Conservation (phyloP, 2,888 invertebrate genomes). For the Drosophila villosipedis region DNA sequence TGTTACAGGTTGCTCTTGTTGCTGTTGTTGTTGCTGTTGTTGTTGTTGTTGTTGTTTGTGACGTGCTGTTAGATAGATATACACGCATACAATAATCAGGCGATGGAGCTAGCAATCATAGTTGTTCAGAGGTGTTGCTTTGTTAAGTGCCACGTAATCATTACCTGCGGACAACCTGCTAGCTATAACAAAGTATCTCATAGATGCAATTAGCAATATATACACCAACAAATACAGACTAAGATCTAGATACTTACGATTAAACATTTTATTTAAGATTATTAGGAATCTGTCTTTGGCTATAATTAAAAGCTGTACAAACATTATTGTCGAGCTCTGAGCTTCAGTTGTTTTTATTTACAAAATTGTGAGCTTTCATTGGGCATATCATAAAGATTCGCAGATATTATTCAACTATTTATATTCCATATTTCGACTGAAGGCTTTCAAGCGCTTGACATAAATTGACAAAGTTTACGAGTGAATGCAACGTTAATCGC, state of each 20-base stretch:
- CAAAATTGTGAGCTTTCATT: background rate
- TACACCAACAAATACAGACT: background rate
- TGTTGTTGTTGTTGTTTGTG: conserved; percentile 12
- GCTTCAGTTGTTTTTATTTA: background rate
- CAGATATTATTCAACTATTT: conserved; percentile 3
- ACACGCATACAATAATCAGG: conserved; percentile 59
- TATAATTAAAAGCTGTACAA: background rate
- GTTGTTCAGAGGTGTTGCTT: conserved; percentile 73
- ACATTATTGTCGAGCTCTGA: background rate
- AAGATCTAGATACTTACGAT: background rate
- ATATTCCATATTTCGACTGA: conserved; percentile 42
- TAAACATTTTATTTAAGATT: background rate
- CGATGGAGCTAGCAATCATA: conserved; percentile 53
- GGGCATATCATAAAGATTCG: background rate
- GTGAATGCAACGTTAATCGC: conserved; percentile 60
- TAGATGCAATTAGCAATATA: conserved; percentile 28
- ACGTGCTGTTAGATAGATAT: conserved; percentile 33
- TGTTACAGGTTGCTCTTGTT: conserved; percentile 27
- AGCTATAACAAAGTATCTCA: conserved; percentile 28
- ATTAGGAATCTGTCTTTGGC: background rate
- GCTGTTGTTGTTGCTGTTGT: conserved; percentile 12
- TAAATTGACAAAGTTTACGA: conserved; percentile 73
- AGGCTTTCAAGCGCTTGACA: conserved; percentile 72
- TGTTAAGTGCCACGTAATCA: conserved; percentile 68
- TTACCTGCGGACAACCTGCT: conserved; percentile 35